Evolutionary conservation across 2,888 invertebrate genomes (phyloP).

Genomic region (Ommatoiulus sabulosus): DNA sequence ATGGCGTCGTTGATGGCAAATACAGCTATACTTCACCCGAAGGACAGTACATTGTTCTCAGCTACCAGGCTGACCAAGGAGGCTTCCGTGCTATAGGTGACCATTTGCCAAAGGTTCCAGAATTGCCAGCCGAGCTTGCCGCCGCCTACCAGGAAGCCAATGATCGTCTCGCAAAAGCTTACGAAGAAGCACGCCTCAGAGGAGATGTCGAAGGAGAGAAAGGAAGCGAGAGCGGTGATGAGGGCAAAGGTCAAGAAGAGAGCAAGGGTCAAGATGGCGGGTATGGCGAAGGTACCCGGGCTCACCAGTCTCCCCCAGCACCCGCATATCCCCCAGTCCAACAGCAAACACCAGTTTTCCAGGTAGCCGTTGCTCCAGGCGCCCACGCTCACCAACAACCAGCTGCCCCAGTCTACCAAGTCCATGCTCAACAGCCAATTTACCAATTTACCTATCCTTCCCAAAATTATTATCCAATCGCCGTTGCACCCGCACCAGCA

Average conservation of each 20-base stretch:
- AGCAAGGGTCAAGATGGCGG: background rate
- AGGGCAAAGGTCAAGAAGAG: conserved; percentile 42
- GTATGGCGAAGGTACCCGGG: background rate
- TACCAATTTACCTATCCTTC: conserved; percentile 4
- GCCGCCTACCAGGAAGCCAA: conserved; percentile 53
- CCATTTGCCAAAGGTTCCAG: conserved; percentile 52
- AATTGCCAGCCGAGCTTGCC: conserved; percentile 49
- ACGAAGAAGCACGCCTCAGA: conserved; percentile 40
- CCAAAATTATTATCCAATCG: conserved; percentile 18
- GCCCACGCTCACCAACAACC: conserved; percentile 44
- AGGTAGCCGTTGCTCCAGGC: conserved; percentile 33
- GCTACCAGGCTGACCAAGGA: conserved; percentile 74
- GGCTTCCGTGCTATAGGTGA: conserved; percentile 84
- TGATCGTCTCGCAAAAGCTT: conserved; percentile 47
- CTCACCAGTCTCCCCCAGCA: conserved; percentile 13
- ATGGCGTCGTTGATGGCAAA: conserved; percentile 77
- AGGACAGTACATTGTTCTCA: conserved; percentile 74
- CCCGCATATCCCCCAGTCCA: conserved; percentile 41
- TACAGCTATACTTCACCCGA: conserved; percentile 77
- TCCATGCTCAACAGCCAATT: background rate
- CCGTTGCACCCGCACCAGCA: conserved; percentile 22
- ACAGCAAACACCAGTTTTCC: background rate
- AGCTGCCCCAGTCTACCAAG: background rate
- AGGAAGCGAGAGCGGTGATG: background rate
- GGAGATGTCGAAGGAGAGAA: background rate